Conservation (phyloP, 2,113 vertebrate species). For the Cephalopholis sonnerati region DNA sequence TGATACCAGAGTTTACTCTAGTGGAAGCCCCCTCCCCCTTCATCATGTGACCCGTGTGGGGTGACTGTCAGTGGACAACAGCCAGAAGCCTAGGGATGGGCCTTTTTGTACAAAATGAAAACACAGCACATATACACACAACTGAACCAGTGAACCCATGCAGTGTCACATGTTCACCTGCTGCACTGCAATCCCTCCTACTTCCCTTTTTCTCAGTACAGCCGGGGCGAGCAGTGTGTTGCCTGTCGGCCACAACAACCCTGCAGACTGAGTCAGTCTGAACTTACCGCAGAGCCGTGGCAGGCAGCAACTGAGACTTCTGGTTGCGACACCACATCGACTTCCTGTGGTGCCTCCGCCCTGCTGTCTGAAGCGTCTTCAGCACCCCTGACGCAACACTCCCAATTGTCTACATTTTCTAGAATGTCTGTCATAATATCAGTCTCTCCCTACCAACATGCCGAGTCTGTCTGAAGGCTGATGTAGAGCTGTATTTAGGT, state of each 20-base stretch:
- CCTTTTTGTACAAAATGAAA: conserved; percentile 59
- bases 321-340: conserved; percentile 63
- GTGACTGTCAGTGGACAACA: conserved; percentile 67
- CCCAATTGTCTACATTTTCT: background rate
- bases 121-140: conserved; percentile 27
- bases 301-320: conserved; percentile 50
- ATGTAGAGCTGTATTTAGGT: too few relatives aligned
- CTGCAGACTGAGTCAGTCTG: conserved; percentile 41
- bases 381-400: background rate
- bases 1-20: conserved; percentile 72
- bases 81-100: conserved; percentile 42
- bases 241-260: conserved; percentile 57
- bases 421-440: background rate
- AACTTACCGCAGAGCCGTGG: conserved; percentile 36
- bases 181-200: conserved; percentile 27
- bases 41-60: conserved; percentile 67
- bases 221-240: conserved; percentile 17
- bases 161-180: conserved; percentile 52
- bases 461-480: background rate
- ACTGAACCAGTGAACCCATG: conserved; percentile 22
- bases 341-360: conserved; percentile 64
- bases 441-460: background rate
- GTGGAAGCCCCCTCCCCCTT: conserved; percentile 27
- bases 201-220: conserved; percentile 60
- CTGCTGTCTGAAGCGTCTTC: conserved; percentile 41